Evolutionary conservation across 1,140 invertebrate species (phyloP).

Genomic region (Drosophila virilis): DNA sequence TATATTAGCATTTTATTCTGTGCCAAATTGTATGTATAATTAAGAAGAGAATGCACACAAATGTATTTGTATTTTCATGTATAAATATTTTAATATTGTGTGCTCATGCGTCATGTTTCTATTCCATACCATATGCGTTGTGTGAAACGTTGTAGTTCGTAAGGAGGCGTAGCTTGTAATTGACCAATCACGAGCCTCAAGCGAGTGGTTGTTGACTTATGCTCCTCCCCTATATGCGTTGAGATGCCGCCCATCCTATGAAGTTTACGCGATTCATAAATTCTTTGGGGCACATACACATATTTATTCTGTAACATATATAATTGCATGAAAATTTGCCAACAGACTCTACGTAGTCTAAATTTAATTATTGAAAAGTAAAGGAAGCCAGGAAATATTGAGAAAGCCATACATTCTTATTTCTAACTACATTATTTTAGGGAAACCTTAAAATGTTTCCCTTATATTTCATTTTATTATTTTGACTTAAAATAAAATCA

Average conservation of each 20-base stretch:
- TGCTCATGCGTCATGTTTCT: constrained; percentile 38
- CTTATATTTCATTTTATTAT: no score
- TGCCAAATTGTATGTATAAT: constrained; percentile 34
- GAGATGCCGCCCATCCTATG: constrained; percentile 12
- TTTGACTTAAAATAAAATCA: no score
- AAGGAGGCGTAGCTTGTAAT: constrained; percentile 25
- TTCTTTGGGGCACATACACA: constrained; percentile 24
- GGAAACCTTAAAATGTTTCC: no score
- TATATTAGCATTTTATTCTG: not conserved
- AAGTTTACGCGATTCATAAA: constrained; percentile 15
- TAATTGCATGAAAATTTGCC: not conserved
- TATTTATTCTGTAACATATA: not conserved
- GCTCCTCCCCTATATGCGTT: constrained; percentile 29
- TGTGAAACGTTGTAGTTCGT: constrained; percentile 25
- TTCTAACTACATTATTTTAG: no score
- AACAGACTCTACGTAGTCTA: not conserved
- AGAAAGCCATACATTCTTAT: no score
- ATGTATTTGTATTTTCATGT: not conserved
- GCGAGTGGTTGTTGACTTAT: not conserved
- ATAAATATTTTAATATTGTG: constrained; percentile 29
- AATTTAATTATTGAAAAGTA: no score
- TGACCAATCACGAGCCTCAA: constrained; percentile 34
- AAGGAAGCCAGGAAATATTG: no score
- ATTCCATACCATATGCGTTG: constrained; percentile 41
- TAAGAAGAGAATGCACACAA: constrained; percentile 10